Percentiles rank a stretch among this genome's conserved stretches.
These are phyloP conservation scores for Sphaerophoria rueppellii DNA, from an alignment of 2,888 invertebrate genomes.

Conservation along the genomic window DNA sequence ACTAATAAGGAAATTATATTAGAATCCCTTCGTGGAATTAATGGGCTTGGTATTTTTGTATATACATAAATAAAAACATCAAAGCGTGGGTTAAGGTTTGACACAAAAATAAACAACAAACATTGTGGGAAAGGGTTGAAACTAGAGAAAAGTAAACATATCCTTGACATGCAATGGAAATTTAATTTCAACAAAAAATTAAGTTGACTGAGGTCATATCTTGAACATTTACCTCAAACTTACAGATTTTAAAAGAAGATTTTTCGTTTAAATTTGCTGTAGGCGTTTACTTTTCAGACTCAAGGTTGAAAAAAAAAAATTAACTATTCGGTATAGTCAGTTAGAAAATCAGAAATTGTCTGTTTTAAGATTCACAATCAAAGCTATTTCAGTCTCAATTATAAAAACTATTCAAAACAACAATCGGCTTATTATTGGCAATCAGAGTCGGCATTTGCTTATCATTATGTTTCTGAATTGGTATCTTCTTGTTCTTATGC, in stretches of 20 bases:
- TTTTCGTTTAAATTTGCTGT: no score
- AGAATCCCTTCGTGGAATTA: slow-evolving; percentile 20
- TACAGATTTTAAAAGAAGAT: neutral
- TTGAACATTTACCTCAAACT: neutral
- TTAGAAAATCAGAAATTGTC: no score
- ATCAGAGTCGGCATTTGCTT: slow-evolving; percentile 5
- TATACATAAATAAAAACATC: no score
- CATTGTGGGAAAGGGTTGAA: slow-evolving; percentile 22
- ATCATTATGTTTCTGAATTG: neutral
- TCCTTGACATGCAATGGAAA: slow-evolving; percentile 15
- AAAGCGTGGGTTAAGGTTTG: neutral
- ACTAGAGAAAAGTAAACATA: neutral
- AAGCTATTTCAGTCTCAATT: neutral
- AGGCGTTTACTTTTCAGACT: no score
- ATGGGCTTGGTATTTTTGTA: slow-evolving; percentile 19
- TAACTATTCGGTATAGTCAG: no score
- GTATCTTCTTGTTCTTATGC: neutral
- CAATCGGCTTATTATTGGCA: neutral
- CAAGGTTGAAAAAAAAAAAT: no score
- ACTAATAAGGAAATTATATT: slow-evolving; percentile 51
- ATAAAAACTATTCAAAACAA: neutral
- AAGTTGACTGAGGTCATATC: slow-evolving; percentile 24
- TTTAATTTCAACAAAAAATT: neutral
- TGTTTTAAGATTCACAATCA: no score
- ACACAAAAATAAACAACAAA: slow-evolving; percentile 18